These are phyloP conservation scores for Erynnis tages DNA, from an alignment of 2,888 invertebrate species.

Conservation along the genomic window DNA sequence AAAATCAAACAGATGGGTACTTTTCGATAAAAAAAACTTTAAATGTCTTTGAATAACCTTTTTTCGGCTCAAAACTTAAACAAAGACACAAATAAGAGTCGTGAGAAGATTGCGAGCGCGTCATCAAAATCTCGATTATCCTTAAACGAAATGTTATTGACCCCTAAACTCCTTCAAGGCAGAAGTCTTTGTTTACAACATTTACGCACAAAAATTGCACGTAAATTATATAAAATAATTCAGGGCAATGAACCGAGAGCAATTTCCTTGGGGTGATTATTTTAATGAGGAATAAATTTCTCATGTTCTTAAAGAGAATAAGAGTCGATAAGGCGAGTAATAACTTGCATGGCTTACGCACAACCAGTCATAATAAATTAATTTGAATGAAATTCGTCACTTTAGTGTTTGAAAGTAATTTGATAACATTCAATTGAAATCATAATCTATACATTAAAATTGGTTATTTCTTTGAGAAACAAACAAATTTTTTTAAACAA, in stretches of 20 bases:
- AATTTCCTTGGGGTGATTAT: slow-evolving; percentile 20
- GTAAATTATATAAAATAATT: slow-evolving; percentile 7
- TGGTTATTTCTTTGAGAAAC: too few relatives aligned
- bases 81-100: not conserved
- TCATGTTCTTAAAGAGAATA: slow-evolving; percentile 1
- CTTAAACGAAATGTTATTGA: not conserved
- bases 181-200: not conserved
- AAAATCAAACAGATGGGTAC: too few relatives aligned
- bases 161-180: not conserved
- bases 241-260: slow-evolving; percentile 23
- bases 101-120: not conserved
- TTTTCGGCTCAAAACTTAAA: not conserved
- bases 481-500: too few relatives aligned
- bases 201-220: not conserved
- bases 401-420: too few relatives aligned
- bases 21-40: too few relatives aligned
- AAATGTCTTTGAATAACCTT: too few relatives aligned
- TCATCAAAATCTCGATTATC: slow-evolving; percentile 3
- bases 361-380: too few relatives aligned
- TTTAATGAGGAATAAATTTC: slow-evolving; percentile 17
- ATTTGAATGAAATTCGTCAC: too few relatives aligned
- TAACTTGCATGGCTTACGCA: too few relatives aligned
- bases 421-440: too few relatives aligned
- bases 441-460: too few relatives aligned
- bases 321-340: too few relatives aligned